A percentile compares a stretch with the other conserved stretches of the same genome.
phyloP scores from a whole-genome alignment of 2,113 vertebrate species.

The Trematomus loennbergii region DNA sequence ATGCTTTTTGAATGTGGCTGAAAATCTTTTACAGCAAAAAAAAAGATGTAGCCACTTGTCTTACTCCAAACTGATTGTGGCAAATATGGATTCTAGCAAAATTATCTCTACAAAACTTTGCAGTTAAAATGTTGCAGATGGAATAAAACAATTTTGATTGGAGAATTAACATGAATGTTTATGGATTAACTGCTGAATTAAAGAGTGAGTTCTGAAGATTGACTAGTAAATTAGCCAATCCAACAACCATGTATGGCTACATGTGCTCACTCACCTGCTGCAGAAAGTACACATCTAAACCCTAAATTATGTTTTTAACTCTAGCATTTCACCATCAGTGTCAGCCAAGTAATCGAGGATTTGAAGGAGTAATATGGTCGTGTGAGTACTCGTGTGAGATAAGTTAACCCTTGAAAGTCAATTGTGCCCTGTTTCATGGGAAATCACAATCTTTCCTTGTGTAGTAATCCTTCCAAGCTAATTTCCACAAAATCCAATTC shows the following conservation, averaged over 20 bases:
- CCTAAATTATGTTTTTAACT: neutral
- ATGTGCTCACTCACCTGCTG: no score
- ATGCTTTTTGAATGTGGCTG: neutral
- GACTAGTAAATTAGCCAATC: neutral
- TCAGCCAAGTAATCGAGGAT: neutral
- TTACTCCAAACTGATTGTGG: no score
- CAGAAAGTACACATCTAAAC: no score
- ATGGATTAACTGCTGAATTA: neutral
- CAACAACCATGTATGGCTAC: no score
- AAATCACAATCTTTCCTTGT: neutral
- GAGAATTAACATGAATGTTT: neutral
- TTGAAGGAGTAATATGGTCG: neutral
- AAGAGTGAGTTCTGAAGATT: neutral
- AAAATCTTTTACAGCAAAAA: neutral
- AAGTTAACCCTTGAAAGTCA: neutral
- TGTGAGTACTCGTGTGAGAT: no score
- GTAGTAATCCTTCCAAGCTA: neutral
- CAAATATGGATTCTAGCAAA: neutral
- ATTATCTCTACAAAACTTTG: neutral
- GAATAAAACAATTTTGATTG: neutral
- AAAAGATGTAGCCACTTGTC: neutral
- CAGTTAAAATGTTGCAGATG: neutral
- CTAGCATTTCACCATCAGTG: neutral
- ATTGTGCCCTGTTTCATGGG: neutral
- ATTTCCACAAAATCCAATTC: neutral